phyloP scores from a whole-genome alignment of 2,888 invertebrate species.

The Amphipoea lucens region DNA sequence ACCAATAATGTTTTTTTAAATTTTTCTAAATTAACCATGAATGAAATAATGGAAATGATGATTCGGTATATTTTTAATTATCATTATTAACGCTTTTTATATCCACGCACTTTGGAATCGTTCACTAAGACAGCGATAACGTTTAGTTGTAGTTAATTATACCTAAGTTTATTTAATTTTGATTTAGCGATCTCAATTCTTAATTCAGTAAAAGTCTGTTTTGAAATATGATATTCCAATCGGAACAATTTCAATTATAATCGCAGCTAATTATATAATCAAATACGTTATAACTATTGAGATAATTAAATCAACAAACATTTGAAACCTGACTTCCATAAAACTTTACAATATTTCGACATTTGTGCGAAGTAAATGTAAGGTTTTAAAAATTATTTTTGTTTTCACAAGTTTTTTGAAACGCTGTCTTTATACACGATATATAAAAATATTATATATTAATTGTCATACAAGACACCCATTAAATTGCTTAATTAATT shows the following conservation, averaged over 20 bases:
- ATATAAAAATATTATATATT: conserved; percentile 88
- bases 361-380: conserved; percentile 83
- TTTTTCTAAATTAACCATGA: conserved; percentile 46
- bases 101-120: conserved; percentile 65
- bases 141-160: conserved; percentile 53
- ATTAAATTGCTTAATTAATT: conserved; percentile 72
- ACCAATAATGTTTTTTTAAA: background rate
- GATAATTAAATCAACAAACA: conserved; percentile 62
- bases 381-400: conserved; percentile 72
- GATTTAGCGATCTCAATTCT: conserved; percentile 65
- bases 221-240: conserved; percentile 15
- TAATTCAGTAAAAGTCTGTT: conserved; percentile 24
- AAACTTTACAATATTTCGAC: conserved; percentile 86
- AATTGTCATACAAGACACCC: conserved; percentile 83
- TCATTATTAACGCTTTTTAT: conserved; percentile 70
- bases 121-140: conserved; percentile 66
- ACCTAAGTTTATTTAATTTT: conserved; percentile 60
- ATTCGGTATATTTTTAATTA: conserved; percentile 67
- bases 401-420: conserved; percentile 43
- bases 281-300: conserved; percentile 55
- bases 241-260: conserved; percentile 24
- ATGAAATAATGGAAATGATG: conserved; percentile 61
- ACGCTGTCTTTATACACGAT: conserved; percentile 84
- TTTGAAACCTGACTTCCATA: conserved; percentile 63
- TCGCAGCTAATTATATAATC: conserved; percentile 21